Base-by-base conservation (phyloP, 1,140 invertebrate species). In the Apolygus lucorum region DNA sequence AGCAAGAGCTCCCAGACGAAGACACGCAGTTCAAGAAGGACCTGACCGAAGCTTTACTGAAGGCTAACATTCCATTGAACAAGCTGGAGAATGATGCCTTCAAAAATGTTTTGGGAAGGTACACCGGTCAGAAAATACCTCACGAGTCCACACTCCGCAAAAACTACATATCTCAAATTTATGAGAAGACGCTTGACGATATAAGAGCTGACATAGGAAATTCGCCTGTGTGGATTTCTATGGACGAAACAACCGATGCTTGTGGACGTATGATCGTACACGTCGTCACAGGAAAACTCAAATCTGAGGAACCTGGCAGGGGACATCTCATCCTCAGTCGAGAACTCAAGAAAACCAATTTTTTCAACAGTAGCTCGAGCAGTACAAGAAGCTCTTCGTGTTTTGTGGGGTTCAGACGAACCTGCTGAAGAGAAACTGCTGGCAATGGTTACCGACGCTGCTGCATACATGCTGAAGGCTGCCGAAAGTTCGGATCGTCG, bases 331-430 rank as follows among this genome's bases (percentile, higher is more conserved):
- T n/a, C n/a, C 25, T 54, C 52, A 2, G 25, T n/a, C n/a, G 52
- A 54, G 52, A 54, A 17, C 52, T 54, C 52, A n/a, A n/a, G 1
- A 54, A 54, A 54, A 54, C 52, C n/a, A 54, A 54, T n/a, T 24
- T 24, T 21, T 54, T n/a, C n/a, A 17, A 54, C 52, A 21, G 52
- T 54, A 14, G n/a, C 52, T 24, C 52, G 52, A 54, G n/a, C 25
- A 2, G 25, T 54, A n/a, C n/a, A 54, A 21, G 52, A 54, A 2
- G 25, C n/a, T 54, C 52, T 54, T 2, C 2, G 52, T 54, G 25
- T 21, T 54, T 54, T 54, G n/a, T 49, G n/a, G n/a, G n/a, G n/a
- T 54, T 1, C 25, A n/a, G 52, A 17, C n/a, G 2, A 2, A 17
- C 2, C 52, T 54, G n/a, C n/a, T 54, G n/a, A 54, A 54, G 52